Conservation (phyloP, 1,140 invertebrate species). For the Octopus sinensis region DNA sequence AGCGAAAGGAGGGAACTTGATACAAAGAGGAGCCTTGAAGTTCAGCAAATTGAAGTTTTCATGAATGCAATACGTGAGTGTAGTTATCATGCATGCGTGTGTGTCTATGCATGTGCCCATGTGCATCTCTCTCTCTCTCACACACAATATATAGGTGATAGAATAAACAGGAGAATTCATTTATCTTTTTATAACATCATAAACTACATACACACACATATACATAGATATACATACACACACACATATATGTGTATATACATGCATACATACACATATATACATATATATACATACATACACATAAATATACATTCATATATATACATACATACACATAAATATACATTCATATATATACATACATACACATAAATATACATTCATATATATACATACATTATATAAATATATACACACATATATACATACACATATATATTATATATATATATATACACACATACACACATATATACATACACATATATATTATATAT, state of each 20-base stretch:
- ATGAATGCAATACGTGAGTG: too few species aligned
- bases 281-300: neutral
- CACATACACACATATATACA: neutral
- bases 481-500: neutral
- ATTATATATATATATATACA: slow-evolving; percentile 6
- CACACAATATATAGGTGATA: too few species aligned
- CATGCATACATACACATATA: neutral
- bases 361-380: neutral
- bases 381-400: neutral
- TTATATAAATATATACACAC: neutral
- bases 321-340: slow-evolving; percentile 9
- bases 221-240: neutral
- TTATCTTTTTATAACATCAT: too few species aligned
- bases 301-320: neutral
- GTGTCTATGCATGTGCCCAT: too few species aligned
- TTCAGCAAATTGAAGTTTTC: too few species aligned
- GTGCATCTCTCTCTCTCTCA: too few species aligned
- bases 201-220: neutral
- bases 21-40: too few species aligned
- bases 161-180: too few species aligned
- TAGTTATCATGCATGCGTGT: too few species aligned
- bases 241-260: neutral
- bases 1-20: too few species aligned
- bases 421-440: slow-evolving; percentile 8
- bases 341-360: neutral